Conservation (phyloP, 2,888 invertebrate species). For the Lycophotia porphyrea region DNA sequence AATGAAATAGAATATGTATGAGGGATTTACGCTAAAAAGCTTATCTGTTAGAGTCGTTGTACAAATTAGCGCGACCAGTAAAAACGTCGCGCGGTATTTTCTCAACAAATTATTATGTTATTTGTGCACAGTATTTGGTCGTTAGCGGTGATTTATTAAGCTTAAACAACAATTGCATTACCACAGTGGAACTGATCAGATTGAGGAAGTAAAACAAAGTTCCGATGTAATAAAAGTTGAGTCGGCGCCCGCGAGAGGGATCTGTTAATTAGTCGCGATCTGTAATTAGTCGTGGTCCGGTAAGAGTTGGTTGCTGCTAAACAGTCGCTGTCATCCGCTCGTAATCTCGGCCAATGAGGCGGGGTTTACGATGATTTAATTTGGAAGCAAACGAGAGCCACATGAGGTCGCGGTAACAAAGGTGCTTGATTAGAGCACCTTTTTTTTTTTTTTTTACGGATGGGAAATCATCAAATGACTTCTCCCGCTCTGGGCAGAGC, state of each 20-base stretch:
- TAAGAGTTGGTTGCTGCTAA: slow-evolving; percentile 67
- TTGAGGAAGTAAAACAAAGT: slow-evolving; percentile 61
- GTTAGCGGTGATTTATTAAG: slow-evolving; percentile 63
- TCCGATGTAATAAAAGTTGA: slow-evolving; percentile 63
- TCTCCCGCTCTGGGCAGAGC: too few species aligned
- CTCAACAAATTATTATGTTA: slow-evolving; percentile 32
- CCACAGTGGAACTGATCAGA: slow-evolving; percentile 50
- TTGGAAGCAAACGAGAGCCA: slow-evolving; percentile 64
- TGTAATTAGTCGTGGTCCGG: slow-evolving; percentile 67
- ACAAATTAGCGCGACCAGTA: slow-evolving; percentile 47
- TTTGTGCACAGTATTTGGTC: slow-evolving; percentile 49
- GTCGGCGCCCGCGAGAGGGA: slow-evolving; percentile 46
- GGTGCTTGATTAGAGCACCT: slow-evolving; percentile 75
- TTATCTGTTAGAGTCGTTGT: slow-evolving; percentile 53
- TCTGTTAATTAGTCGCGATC: slow-evolving; percentile 65
- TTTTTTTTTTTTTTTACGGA: too few species aligned
- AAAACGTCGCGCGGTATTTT: slow-evolving; percentile 23
- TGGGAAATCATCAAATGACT: too few species aligned
- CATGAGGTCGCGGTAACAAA: slow-evolving; percentile 66
- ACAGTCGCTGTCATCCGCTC: slow-evolving; percentile 66
- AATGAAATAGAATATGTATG: slow-evolving; percentile 66
- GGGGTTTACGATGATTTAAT: slow-evolving; percentile 77
- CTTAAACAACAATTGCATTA: slow-evolving; percentile 64
- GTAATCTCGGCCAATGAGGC: slow-evolving; percentile 68
- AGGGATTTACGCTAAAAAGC: slow-evolving; percentile 57